Base-by-base conservation (phyloP, 2,888 invertebrate species). In the Drosophila histrio region DNA sequence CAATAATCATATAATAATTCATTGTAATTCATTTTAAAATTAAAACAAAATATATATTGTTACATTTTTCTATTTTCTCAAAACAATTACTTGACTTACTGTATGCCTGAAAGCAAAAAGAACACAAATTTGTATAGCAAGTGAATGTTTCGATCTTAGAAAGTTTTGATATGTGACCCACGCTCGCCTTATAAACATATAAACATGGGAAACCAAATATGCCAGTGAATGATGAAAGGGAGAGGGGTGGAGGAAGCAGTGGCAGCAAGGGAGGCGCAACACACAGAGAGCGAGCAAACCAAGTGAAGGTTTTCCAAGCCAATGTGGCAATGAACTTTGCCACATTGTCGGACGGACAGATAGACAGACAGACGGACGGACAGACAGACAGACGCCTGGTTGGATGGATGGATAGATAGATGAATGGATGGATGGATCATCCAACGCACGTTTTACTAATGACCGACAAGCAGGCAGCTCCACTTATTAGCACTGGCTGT, bases 241-340 rank as follows among this genome's bases (percentile, higher is more conserved):
- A 9, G 6, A 34, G 36, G 7, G n/a, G 9, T 5, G 22, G 21
- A 32, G 9, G 32, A 6, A 22, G 24, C 2, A 30, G 28, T 13
- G 5, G 9, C 6, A 22, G 7, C 21, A 22, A 34, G 13, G 22
- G 19, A 13, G 13, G 8, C 1, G 2, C 13, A 17, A n/a, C n/a
- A n/a, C n/a, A n/a, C n/a, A n/a, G n/a, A n/a, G n/a, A 41, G 28
- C 19, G 32, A 17, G 56, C 17, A 11, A 11, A 32, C 7, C 17
- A 50, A 36, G 64, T 63, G 66, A 70, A 70, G 65, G 70, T 71
- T 64, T 71, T 71, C 36, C 52, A 52, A 41, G 34, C 24, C 61
- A 75, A 47, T 74, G 26, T 77, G 72, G 72, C 77, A 72, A 72
- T 72, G 77, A 72, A 77, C 77, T 77, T 72, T 72, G 72, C 59